phyloP scores from a whole-genome alignment of 2,113 vertebrate genomes.

The Morone chrysops region DNA sequence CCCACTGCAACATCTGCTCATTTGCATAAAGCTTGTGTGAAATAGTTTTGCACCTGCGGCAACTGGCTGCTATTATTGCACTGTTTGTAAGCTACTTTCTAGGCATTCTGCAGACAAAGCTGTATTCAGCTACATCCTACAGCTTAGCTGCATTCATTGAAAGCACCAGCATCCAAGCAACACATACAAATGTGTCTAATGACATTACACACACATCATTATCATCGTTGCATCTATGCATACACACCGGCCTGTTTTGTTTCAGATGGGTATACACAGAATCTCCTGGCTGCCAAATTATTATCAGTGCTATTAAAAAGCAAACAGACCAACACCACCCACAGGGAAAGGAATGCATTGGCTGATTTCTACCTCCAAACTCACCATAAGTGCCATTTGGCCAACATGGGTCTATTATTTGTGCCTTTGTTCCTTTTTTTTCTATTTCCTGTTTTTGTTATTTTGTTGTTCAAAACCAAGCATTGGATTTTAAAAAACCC shows the following conservation, averaged over 20 bases:
- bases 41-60: conserved; percentile 69
- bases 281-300: conserved; percentile 50
- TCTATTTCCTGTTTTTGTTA: not conserved
- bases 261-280: conserved; percentile 25
- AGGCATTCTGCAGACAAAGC: conserved; percentile 75
- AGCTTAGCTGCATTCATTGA: conserved; percentile 59
- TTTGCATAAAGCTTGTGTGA: conserved; percentile 67
- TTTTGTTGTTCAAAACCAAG: conserved; percentile 4
- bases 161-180: conserved; percentile 53
- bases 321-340: conserved; percentile 58
- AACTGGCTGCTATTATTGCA: conserved; percentile 46
- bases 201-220: conserved; percentile 42
- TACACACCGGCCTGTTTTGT: conserved; percentile 25
- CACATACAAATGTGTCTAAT: conserved; percentile 64
- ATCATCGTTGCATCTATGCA: conserved; percentile 7
- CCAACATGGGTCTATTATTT: conserved; percentile 13
- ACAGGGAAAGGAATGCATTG: conserved; percentile 22
- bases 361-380: conserved; percentile 37
- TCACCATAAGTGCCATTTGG: conserved; percentile 20
- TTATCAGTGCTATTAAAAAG: conserved; percentile 61
- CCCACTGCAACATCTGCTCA: conserved; percentile 75
- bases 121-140: conserved; percentile 53
- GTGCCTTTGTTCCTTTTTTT: conserved; percentile 16
- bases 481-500: not conserved
- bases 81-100: conserved; percentile 59